A percentile compares a stretch with the other conserved stretches of the same genome.
These are phyloP conservation scores for Mizuhopecten yessoensis DNA, from an alignment of 1,140 invertebrate genomes.

Conservation along the genomic window DNA sequence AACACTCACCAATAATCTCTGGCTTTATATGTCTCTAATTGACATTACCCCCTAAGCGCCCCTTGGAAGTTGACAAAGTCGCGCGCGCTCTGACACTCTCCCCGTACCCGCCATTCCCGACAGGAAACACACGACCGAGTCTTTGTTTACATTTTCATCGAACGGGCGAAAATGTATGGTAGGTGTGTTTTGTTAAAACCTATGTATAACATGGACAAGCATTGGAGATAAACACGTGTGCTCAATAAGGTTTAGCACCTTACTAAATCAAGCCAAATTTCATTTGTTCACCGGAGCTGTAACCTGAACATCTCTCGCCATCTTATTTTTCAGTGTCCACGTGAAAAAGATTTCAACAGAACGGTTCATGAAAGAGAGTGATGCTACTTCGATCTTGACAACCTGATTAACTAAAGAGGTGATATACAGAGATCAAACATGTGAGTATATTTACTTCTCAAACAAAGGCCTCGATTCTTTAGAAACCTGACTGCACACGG, in stretches of 20 bases:
- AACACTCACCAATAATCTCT: no score
- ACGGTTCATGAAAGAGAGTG: not conserved
- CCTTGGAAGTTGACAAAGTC: conserved; percentile 6
- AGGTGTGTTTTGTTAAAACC: not conserved
- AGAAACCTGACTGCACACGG: no score
- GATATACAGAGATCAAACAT: not conserved
- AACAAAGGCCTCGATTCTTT: not conserved
- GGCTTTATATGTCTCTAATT: no score
- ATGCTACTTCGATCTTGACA: not conserved
- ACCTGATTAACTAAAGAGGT: not conserved
- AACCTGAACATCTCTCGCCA: not conserved
- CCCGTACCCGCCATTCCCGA: not conserved
- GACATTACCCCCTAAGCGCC: conserved; percentile 11
- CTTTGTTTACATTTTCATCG: not conserved
- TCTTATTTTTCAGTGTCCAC: not conserved
- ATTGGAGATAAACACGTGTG: no score
- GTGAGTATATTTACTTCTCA: not conserved
- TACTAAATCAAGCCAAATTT: no score
- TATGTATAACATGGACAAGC: no score
- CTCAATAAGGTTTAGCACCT: no score
- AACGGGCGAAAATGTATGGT: not conserved
- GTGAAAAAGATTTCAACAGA: not conserved
- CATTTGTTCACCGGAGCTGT: not conserved
- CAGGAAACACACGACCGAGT: not conserved
- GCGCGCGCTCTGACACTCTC: conserved; percentile 29